Evolutionary conservation across 1,140 invertebrate genomes (phyloP), one percentile per base, ranked within the genome.

Genomic region (Drosophila pachea): DNA sequence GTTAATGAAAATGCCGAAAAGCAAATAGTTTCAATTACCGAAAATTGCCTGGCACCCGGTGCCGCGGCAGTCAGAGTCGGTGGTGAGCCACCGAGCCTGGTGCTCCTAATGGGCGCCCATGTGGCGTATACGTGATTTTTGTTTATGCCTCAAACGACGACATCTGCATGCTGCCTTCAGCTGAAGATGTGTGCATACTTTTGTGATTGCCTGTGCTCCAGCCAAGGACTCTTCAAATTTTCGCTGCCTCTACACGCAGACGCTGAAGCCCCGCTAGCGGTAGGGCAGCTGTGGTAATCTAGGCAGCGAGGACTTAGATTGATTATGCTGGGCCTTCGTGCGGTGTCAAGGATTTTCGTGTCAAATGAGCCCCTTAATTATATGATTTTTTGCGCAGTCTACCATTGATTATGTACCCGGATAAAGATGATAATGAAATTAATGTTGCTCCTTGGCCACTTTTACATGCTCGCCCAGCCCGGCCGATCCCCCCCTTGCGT

Each of bases 1-100:
- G 63, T 73, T 86, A 71, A 84, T 79, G 76, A 84, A 82, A 84
- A 84, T 74, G 76, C 69, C 79, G 71, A 65, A 83, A 81, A 74
- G 79, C 68, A 79, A 84, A 86, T 84, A 84, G 79, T 84, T 79
- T 84, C 79, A 84, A 84, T 84, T 84, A 84, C 79, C 67, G 43
- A 66, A 38, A 16, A 60, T 35, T 58, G 55, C 14, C 32, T 32
- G 35, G 5, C 40, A 6, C 40, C 12, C 12, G 22, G 22, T 3
- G 22, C 22, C 22, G 22, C 22, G 22, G 22, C 22, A 14, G 40
- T 2, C 64, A 38, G 29, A 32, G 38, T 38, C 16, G 33, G 14
- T 12, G 54, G 45, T 58, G 71, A 22, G 22, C 22, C 22, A 49
- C 40, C n/a, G 14, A n/a, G 40, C 62, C 78, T 82, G 68, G 6